Evolutionary conservation across 2,113 vertebrate species (phyloP).

Genomic region (Narcine bancroftii): DNA sequence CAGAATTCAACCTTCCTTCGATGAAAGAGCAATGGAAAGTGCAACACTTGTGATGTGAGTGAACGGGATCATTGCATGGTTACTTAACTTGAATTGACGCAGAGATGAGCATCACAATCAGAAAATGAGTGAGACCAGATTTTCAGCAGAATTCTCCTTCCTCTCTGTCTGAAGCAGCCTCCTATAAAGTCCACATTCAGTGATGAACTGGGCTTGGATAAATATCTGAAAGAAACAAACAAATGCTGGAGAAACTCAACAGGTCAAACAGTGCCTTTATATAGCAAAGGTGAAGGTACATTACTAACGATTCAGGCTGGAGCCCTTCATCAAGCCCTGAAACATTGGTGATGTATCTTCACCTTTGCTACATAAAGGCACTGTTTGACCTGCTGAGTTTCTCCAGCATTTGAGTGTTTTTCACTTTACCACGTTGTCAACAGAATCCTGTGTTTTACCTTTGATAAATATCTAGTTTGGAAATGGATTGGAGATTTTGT

Average conservation of each 20-base stretch:
- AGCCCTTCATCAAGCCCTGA: too few species aligned
- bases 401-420: too few species aligned
- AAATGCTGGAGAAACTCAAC: too few species aligned
- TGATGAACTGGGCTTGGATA: conserved; percentile 42
- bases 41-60: not conserved
- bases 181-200: conserved; percentile 43
- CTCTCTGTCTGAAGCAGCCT: conserved; percentile 42
- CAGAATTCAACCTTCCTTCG: not conserved
- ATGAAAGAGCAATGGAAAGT: not conserved
- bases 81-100: not conserved
- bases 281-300: too few species aligned
- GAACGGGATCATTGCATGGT: not conserved
- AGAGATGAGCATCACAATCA: not conserved
- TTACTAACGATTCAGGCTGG: too few species aligned
- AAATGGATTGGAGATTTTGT: not conserved
- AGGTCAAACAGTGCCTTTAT: too few species aligned
- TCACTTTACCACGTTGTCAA: too few species aligned
- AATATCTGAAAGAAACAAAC: too few species aligned
- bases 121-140: not conserved
- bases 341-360: too few species aligned
- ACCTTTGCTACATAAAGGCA: too few species aligned
- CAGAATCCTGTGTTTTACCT: too few species aligned
- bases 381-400: too few species aligned
- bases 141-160: not conserved
- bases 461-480: not conserved